These are phyloP conservation scores for Sphenopsis melanotis DNA, from an alignment of 2,797 vertebrate genomes.

Conservation along the genomic window DNA sequence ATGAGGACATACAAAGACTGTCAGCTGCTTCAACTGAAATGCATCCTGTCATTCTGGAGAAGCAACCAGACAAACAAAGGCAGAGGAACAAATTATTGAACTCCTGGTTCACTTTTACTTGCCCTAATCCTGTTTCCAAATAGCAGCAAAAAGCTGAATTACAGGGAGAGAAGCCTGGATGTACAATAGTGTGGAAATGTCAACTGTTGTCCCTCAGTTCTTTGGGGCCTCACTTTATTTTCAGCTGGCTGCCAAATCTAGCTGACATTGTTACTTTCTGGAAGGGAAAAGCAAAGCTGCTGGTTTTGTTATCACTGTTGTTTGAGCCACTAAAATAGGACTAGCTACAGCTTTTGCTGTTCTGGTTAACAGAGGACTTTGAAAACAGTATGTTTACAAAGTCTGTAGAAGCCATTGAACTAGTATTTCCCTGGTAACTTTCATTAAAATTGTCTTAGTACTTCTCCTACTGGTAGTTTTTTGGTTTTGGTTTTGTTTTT, in stretches of 20 bases:
- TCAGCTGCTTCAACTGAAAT: not conserved
- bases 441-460: not conserved
- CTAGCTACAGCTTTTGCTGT: not conserved
- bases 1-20: not conserved
- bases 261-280: slow-evolving; percentile 2
- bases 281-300: not conserved
- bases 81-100: not conserved
- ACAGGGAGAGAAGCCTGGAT: not conserved
- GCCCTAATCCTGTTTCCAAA: not conserved
- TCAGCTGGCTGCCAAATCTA: not conserved
- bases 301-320: not conserved
- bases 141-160: not conserved
- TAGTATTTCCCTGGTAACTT: not conserved
- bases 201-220: not conserved
- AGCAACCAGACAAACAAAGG: not conserved
- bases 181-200: not conserved
- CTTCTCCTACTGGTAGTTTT: not conserved
- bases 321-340: not conserved
- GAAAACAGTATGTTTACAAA: not conserved
- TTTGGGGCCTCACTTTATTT: not conserved
- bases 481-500: no score
- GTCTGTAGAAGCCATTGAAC: not conserved
- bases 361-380: not conserved
- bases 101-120: not conserved
- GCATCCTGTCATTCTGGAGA: not conserved